Base-by-base conservation (phyloP, 2,797 vertebrate genomes). In the Neoniphon sammara region DNA sequence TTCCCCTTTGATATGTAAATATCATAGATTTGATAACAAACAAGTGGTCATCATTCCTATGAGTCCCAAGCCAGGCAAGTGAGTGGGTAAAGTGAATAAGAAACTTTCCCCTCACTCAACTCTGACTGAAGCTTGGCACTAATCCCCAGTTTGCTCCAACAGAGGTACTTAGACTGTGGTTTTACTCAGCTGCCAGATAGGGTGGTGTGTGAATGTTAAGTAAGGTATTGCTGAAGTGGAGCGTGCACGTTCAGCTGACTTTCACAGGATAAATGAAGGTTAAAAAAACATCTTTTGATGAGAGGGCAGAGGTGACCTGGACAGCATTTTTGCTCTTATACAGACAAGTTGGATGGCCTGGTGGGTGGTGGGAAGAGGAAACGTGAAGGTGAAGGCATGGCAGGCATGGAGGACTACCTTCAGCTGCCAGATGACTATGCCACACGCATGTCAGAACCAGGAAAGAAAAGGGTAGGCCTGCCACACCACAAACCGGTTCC, bases 391-490 rank as follows among this genome's bases (percentile, higher is more conserved):
- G 96, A 96, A 66, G 91, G 95, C 58, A 86, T 95, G 90, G 93
- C 95, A 70, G 96, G 93, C 88, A 92, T 99, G 91, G 98, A 98
- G 85, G 96, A 99, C 94, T 99, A 95, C 86, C 96, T 99, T 55
- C 98, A 98, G 91, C 96, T 99, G 85, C 98, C 98, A 7, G 98
- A 99, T 74, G 97, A 99, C 87, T 99, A 99, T 81, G 97, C 97
- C 74, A 96, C 96, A 36, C 97, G 98, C 73, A 95, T 95, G 93
- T 99, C 97, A 3, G 93, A 98, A 82, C 98, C 98, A 7, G 98
- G 98, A 70, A 99, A 99, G 91, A 99, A 99, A 91, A 94, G 98
- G 96, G 98, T 99, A 97, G 31, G 23, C 5, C 11, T 0, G 0
- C 23, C 49, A 31, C 0, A 0, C 39, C 6, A 11, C 21, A 52